Base-by-base conservation (phyloP, 2,113 vertebrate species). In the Plotosus lineatus region DNA sequence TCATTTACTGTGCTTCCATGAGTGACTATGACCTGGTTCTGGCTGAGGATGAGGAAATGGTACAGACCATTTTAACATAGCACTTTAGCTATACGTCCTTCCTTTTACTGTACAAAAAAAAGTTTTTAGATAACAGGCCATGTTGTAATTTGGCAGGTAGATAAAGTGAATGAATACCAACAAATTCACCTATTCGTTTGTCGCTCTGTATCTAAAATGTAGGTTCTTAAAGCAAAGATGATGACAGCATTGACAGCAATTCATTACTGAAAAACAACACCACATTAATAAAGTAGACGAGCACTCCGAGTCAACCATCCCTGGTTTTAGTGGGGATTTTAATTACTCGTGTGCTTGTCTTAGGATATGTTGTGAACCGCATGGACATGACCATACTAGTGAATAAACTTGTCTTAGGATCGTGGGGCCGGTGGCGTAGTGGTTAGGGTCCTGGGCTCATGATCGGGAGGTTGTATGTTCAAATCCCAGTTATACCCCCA, bases 21-120 rank as follows among this genome's bases (percentile, higher is more conserved):
- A 99, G 97, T 78, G 98, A 99, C 91, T 99, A 99, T 58, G 98
- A 99, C 89, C 92, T 99, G 83, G 97, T 99, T 72, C 91, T 99
- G 82, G 98, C 98, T 63, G 98, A 99, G 90, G 98, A 99, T 3
- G 98, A 99, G 86, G 98, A 99, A 92, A 99, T 99, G 98, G 98
- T 94, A 91, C 92, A 93, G 31, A 3, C 14, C 6, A 38, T 23
- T 5, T 48, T 21, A 60, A 5, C 33, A 53, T 36, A n/a, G n/a
- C 56, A 74, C 58, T 44, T n/a, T 10, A 19, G 36, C 50, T 56
- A 12, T 51, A 36, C 40, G 15, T 48, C 15, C n/a, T 31, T 48
- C 7, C 23, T 38, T n/a, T 6, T 14, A 48, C 21, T 36, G 31
- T 21, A 76, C 11, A 51, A 51, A 19, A 15, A 50, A 3, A 50